Evolutionary conservation across 92 coral and sea anemone species (phyloP).

Genomic region (Muricea muricata): DNA sequence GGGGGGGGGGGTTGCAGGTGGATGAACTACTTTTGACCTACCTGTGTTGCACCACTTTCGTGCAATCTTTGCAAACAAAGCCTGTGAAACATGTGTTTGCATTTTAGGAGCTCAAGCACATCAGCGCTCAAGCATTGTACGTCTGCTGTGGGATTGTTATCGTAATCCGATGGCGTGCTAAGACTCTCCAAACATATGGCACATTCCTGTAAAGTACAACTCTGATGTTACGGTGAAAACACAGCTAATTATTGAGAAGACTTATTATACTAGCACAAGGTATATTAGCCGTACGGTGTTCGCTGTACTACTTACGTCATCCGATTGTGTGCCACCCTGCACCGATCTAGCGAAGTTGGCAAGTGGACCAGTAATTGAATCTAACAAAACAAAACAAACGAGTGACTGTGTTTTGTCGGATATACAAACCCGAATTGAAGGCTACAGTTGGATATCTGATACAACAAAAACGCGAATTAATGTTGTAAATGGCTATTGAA

Average conservation of each 20-base stretch:
- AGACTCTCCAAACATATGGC: slow-evolving; percentile 92
- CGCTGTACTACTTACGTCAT: not conserved
- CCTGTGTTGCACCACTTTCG: slow-evolving; percentile 74
- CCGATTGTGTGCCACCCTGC: not conserved
- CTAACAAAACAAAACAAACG: slow-evolving; percentile 7
- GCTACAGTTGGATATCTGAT: too few species aligned
- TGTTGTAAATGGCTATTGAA: too few species aligned
- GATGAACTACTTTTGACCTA: not conserved
- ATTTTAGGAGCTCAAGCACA: slow-evolving; percentile 71
- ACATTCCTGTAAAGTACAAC: slow-evolving; percentile 72
- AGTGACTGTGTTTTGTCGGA: too few species aligned
- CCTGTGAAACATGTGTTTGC: slow-evolving; percentile 85
- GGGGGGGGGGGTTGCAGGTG: too few species aligned
- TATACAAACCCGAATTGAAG: too few species aligned
- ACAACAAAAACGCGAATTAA: too few species aligned
- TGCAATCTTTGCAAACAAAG: slow-evolving; percentile 77
- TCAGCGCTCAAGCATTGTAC: slow-evolving; percentile 49
- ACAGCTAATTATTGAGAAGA: too few species aligned
- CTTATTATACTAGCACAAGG: too few species aligned
- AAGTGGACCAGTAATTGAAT: slow-evolving; percentile 5
- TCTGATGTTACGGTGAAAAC: too few species aligned
- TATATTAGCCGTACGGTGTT: too few species aligned
- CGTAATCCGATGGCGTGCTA: slow-evolving; percentile 74
- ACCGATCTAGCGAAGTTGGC: not conserved
- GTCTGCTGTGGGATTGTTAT: slow-evolving; percentile 39